phyloP scores from a whole-genome alignment of 2,113 vertebrate species.

The Gnathochromis pfefferi region DNA sequence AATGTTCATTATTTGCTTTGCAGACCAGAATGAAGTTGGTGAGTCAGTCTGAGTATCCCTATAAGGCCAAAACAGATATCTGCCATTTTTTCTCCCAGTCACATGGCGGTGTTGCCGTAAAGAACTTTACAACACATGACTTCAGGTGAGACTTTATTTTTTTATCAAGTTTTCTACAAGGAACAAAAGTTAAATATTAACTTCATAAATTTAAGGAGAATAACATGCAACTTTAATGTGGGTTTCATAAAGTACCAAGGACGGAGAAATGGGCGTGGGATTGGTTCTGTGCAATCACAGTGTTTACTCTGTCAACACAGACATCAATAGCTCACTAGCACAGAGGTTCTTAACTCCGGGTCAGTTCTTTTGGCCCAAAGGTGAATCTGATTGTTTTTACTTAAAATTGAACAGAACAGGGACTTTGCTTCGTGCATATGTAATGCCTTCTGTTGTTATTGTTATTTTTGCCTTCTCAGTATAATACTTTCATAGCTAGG shows the following conservation, averaged over 20 bases:
- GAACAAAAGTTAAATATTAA: constrained; percentile 3
- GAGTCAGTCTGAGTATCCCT: constrained; percentile 78
- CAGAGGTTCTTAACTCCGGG: not conserved
- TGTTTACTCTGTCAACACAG: constrained; percentile 49
- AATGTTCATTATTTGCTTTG: not conserved
- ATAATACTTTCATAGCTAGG: not conserved
- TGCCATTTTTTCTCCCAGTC: constrained; percentile 78
- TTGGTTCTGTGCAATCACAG: not conserved
- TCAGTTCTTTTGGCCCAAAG: not conserved
- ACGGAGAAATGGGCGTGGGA: not conserved
- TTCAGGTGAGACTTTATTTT: constrained; percentile 75
- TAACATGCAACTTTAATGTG: not conserved
- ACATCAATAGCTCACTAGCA: not conserved
- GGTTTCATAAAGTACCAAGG: constrained; percentile 6
- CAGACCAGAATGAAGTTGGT: constrained; percentile 82
- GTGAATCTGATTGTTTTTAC: not conserved
- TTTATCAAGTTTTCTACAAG: not conserved
- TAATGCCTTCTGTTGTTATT: not conserved
- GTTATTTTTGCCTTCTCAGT: not conserved
- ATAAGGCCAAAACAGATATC: constrained; percentile 76
- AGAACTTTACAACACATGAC: constrained; percentile 71
- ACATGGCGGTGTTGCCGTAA: constrained; percentile 73
- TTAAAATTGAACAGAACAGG: not conserved
- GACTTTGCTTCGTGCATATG: not conserved
- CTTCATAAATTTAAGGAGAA: not conserved